phyloP scores from a whole-genome alignment of 2,888 invertebrate species.

The Agrotis puta region DNA sequence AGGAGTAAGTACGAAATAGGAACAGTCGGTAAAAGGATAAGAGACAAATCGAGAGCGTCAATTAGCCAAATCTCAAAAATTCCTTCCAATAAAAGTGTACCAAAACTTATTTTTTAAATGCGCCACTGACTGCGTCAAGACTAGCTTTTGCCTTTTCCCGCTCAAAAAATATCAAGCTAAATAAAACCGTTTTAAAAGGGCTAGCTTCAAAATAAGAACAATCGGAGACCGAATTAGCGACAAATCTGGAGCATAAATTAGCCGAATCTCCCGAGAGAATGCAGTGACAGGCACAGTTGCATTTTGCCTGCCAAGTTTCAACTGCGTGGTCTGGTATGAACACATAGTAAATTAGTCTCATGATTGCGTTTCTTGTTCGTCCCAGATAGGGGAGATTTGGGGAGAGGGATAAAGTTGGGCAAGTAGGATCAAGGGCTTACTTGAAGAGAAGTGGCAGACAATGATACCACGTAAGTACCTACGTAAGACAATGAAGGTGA shows the following conservation, averaged over 20 bases:
- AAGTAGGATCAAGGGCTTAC: conserved; percentile 4
- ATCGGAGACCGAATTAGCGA: conserved; percentile 64
- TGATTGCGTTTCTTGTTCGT: conserved; percentile 59
- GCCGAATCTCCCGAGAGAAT: conserved; percentile 64
- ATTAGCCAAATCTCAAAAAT: conserved; percentile 69
- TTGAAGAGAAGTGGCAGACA: conserved; percentile 21
- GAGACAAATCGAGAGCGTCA: conserved; percentile 71
- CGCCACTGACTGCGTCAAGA: no score
- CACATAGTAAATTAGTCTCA: conserved; percentile 51
- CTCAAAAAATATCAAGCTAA: no score
- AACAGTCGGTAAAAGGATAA: conserved; percentile 63
- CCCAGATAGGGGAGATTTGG: conserved; percentile 29
- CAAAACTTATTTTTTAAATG: no score
- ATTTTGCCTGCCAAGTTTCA: conserved; percentile 69
- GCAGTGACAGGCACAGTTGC: conserved; percentile 66
- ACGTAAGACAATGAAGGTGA: not conserved
- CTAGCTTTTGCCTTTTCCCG: no score
- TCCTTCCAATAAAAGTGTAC: no score
- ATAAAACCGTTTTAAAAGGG: not conserved
- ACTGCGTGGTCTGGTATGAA: conserved; percentile 41
- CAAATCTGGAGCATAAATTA: conserved; percentile 75
- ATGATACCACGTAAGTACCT: not conserved
- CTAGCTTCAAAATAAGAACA: conserved; percentile 23
- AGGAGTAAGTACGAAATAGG: conserved; percentile 22
- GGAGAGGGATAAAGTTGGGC: conserved; percentile 17